Conservation (phyloP, 2,888 invertebrate species). For the Tolmerus cingulatus region DNA sequence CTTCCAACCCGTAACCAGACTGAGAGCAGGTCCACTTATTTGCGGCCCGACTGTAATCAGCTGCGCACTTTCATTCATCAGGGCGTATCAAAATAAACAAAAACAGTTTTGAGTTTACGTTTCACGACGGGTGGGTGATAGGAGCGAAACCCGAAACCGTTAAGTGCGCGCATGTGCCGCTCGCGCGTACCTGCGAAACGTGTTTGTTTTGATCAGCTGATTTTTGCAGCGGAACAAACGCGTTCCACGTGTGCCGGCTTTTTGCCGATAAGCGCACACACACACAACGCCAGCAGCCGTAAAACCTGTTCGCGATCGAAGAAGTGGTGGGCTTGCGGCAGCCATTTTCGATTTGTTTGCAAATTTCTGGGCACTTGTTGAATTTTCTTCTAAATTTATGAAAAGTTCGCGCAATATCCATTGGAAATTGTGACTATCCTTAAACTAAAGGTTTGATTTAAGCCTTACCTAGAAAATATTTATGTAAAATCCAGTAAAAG, state of each 20-base stretch:
- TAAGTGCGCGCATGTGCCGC: not conserved
- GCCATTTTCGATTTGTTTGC: not conserved
- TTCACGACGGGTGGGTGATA: not conserved
- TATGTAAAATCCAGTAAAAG: not conserved
- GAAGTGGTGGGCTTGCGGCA: not conserved
- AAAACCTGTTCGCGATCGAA: not conserved
- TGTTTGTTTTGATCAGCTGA: not conserved
- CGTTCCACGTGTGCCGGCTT: not conserved
- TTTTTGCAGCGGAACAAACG: not conserved
- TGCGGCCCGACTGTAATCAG: not conserved
- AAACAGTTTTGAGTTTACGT: not conserved
- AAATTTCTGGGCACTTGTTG: constrained; percentile 7
- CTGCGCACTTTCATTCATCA: not conserved
- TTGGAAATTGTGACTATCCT: not conserved
- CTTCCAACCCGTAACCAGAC: not conserved
- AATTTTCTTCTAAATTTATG: not conserved
- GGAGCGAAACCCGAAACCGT: not conserved
- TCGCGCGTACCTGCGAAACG: not conserved
- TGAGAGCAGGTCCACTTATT: not conserved
- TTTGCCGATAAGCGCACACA: not conserved
- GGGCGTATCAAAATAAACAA: not conserved
- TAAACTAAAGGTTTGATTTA: not conserved
- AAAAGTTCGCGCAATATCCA: not conserved
- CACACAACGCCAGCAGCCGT: not conserved
- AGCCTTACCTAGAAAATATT: not conserved